A percentile compares a stretch with the other conserved stretches of the same genome.
These are phyloP conservation scores for Subacronicta megacephala DNA, from an alignment of 2,888 invertebrate species.

Conservation along the genomic window DNA sequence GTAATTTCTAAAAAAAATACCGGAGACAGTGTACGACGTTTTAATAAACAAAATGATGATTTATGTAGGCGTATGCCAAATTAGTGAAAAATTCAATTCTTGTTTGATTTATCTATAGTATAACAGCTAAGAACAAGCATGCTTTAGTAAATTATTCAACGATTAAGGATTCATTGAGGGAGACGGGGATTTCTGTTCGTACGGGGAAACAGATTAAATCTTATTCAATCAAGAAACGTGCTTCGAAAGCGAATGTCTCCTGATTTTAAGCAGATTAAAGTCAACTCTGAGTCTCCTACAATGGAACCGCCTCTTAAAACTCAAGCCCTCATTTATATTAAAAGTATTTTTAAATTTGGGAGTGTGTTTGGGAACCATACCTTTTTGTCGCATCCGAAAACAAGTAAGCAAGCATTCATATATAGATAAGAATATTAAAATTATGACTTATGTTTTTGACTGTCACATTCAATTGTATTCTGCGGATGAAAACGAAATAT, in stretches of 20 bases:
- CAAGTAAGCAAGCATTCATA: constrained; percentile 66
- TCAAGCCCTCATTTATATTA: constrained; percentile 71
- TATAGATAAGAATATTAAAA: constrained; percentile 75
- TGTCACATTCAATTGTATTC: constrained; percentile 88
- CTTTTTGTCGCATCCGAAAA: constrained; percentile 66
- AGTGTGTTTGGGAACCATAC: constrained; percentile 65
- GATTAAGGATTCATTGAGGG: constrained; percentile 75
- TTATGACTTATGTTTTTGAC: constrained; percentile 84
- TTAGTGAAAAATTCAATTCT: constrained; percentile 20
- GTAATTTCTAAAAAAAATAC: background rate
- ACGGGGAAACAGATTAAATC: constrained; percentile 84
- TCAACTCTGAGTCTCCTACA: constrained; percentile 73
- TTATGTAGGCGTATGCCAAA: constrained; percentile 23
- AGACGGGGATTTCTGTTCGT: constrained; percentile 72
- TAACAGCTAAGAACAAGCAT: constrained; percentile 69
- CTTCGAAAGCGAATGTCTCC: constrained; percentile 80
- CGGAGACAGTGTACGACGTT: background rate
- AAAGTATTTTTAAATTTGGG: constrained; percentile 61
- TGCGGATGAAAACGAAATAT: constrained; percentile 77
- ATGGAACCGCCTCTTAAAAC: constrained; percentile 68
- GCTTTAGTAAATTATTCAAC: constrained; percentile 82
- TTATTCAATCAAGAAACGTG: constrained; percentile 83
- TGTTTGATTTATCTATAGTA: constrained; percentile 53
- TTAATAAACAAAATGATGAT: constrained; percentile 28
- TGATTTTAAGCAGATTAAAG: constrained; percentile 84